Evolutionary conservation across 2,113 vertebrate genomes (phyloP).

Genomic region (Hemicordylus capensis): DNA sequence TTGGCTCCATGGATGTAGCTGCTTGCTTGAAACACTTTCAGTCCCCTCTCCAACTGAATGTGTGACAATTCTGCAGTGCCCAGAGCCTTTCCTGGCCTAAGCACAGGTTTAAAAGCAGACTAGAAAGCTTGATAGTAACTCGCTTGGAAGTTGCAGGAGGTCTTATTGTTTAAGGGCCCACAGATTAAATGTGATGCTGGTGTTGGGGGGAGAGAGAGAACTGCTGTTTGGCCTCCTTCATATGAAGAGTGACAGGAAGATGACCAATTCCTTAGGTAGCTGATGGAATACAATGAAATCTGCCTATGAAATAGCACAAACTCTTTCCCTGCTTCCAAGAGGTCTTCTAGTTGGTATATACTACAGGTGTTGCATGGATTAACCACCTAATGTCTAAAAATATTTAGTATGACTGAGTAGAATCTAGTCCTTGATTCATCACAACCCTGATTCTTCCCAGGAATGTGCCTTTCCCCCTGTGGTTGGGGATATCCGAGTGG

Average conservation of each 20-base stretch:
- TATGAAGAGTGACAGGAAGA: not conserved
- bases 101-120: not conserved
- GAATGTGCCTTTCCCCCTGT: conserved; percentile 54
- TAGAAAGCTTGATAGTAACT: not conserved
- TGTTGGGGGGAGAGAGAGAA: not conserved
- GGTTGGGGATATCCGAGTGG: conserved; percentile 49
- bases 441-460: conserved; percentile 60
- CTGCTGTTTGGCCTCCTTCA: not conserved
- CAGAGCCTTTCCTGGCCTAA: not conserved
- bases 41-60: not conserved
- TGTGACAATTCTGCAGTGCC: not conserved
- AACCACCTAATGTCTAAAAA: not conserved
- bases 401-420: not conserved
- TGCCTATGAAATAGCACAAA: not conserved
- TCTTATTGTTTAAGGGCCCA: not conserved
- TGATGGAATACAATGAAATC: not conserved
- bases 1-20: not conserved
- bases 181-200: too few relatives aligned
- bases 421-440: conserved; percentile 20
- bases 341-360: not conserved
- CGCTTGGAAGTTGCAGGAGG: not conserved
- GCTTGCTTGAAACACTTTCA: not conserved
- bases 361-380: not conserved
- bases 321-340: too few relatives aligned
- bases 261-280: not conserved